Conservation (phyloP, 2,113 vertebrate species). For the Cervus canadensis region DNA sequence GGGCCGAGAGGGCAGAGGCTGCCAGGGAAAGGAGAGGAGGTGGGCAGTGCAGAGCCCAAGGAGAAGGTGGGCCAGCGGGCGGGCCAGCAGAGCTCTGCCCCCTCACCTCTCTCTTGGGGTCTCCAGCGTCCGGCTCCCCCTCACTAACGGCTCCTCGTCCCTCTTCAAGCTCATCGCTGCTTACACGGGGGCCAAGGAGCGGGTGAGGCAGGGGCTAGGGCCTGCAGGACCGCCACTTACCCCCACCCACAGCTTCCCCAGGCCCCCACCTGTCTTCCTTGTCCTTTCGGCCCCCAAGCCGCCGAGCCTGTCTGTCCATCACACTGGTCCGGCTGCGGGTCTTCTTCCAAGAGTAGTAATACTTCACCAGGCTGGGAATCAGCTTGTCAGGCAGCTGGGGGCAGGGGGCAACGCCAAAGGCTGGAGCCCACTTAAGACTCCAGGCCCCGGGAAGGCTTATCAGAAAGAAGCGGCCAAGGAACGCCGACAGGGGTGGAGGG, state of each 20-base stretch:
- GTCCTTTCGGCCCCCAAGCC: constrained; percentile 89
- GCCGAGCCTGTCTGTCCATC: constrained; percentile 93
- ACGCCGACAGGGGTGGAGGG: rapidly evolving
- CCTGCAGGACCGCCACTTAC: neutral
- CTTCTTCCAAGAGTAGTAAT: constrained; percentile 96
- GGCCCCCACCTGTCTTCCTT: constrained; percentile 87
- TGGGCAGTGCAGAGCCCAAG: neutral
- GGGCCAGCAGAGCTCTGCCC: neutral
- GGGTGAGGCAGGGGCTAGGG: neutral
- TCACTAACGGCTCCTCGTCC: constrained; percentile 84
- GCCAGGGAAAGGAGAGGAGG: neutral
- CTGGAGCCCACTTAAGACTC: neutral
- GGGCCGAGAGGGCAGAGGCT: constrained; percentile 66
- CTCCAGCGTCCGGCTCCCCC: constrained; percentile 86
- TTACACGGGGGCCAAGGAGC: constrained; percentile 41
- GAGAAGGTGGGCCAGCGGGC: rapidly evolving
- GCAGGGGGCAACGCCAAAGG: neutral
- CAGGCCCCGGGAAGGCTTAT: neutral
- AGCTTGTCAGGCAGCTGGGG: constrained; percentile 89
- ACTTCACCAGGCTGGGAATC: constrained; percentile 92
- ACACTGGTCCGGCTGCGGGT: constrained; percentile 91
- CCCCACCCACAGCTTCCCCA: neutral
- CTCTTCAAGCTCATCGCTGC: constrained; percentile 89
- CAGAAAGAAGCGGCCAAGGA: neutral
- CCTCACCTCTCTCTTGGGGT: constrained; percentile 90